phyloP scores from a whole-genome alignment of 2,113 vertebrate species.

The Sapajus apella region DNA sequence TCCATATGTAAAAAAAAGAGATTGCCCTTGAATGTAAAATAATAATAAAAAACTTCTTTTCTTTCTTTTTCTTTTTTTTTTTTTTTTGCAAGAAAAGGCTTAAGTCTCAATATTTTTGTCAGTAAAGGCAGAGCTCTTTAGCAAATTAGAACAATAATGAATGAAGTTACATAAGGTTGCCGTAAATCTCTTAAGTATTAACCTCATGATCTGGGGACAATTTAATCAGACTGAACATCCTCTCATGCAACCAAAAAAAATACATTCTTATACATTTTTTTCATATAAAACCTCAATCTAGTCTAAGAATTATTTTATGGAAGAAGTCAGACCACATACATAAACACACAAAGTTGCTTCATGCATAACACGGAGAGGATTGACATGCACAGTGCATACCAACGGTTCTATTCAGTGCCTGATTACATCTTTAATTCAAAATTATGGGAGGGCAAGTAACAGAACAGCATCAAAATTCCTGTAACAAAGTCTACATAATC shows the following conservation, averaged over 20 bases:
- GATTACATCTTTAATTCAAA: constrained; percentile 77
- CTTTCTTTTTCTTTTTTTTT: constrained; percentile 21
- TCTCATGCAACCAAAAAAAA: constrained; percentile 60
- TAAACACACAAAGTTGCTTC: background rate
- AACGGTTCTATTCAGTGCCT: constrained; percentile 57
- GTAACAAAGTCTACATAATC: constrained; percentile 74
- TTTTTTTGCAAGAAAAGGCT: constrained; percentile 9
- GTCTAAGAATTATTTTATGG: constrained; percentile 35
- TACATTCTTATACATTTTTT: constrained; percentile 55
- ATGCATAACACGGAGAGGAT: background rate
- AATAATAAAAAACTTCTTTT: constrained; percentile 17
- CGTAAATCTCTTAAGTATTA: constrained; percentile 69
- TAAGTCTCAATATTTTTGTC: constrained; percentile 52
- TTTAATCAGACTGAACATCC: constrained; percentile 66
- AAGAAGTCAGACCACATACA: background rate
- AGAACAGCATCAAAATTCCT: constrained; percentile 67
- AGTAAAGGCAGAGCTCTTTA: constrained; percentile 64
- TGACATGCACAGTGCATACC: constrained; percentile 58
- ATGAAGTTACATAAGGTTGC: constrained; percentile 58
- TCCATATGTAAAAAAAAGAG: background rate
- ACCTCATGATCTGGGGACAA: constrained; percentile 66
- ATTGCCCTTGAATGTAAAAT: constrained; percentile 32
- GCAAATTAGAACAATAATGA: constrained; percentile 72
- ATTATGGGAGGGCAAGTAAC: constrained; percentile 70
- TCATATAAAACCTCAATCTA: background rate